A percentile compares a stretch with the other conserved stretches of the same genome.
These are phyloP conservation scores for Loripinus fragilis DNA, from an alignment of 2,888 invertebrate genomes.

Conservation along the genomic window DNA sequence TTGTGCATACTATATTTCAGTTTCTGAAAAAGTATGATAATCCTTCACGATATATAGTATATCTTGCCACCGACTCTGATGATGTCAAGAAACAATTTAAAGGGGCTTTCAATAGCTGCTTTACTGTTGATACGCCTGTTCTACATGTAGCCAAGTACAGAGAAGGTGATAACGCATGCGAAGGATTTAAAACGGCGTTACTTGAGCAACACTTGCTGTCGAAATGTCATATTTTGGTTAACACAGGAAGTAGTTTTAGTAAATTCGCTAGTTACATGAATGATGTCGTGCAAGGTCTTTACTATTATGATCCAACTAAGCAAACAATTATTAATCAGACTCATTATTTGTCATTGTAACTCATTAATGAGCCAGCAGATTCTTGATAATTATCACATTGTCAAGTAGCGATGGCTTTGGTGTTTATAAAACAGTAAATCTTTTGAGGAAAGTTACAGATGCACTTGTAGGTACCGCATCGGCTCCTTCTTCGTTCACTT, in stretches of 20 bases:
- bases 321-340: conserved; percentile 9
- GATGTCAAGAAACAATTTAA: background rate
- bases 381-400: too few species aligned
- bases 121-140: conserved; percentile 13
- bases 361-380: too few species aligned
- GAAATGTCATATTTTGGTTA: conserved; percentile 32
- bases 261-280: conserved; percentile 35
- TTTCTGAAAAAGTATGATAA: conserved; percentile 28
- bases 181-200: conserved; percentile 31
- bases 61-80: conserved; percentile 46
- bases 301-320: conserved; percentile 5
- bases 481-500: too few species aligned
- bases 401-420: too few species aligned
- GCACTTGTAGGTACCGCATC: too few species aligned
- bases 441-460: too few species aligned
- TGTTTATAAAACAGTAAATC: too few species aligned
- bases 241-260: conserved; percentile 45
- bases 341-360: too few species aligned
- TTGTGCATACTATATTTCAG: conserved; percentile 12
- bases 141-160: conserved; percentile 33
- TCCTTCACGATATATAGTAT: conserved; percentile 8
- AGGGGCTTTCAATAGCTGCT: background rate
- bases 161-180: conserved; percentile 15
- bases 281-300: too few species aligned
- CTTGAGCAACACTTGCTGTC: conserved; percentile 37